Evolutionary conservation across 2,113 vertebrate genomes (phyloP).

Genomic region (Neolamprologus falcicula): DNA sequence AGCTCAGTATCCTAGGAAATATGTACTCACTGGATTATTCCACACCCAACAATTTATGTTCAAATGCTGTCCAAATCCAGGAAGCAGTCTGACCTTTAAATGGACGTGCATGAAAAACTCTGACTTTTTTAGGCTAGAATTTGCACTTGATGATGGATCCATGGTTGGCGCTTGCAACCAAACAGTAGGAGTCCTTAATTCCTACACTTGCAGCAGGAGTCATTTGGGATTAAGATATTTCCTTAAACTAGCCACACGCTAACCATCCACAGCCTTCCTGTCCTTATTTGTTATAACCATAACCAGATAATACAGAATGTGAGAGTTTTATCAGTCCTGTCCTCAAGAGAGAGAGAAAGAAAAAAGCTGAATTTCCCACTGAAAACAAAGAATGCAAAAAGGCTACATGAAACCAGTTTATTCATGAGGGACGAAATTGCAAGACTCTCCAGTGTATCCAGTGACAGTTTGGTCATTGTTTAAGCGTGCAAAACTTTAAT

Average conservation of each 20-base stretch:
- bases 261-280: neutral
- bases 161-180: neutral
- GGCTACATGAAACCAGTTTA: neutral
- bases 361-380: neutral
- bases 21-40: neutral
- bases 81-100: neutral
- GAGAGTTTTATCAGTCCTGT: neutral
- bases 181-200: neutral
- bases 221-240: neutral
- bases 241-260: neutral
- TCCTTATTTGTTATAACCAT: neutral
- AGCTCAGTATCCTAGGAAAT: neutral
- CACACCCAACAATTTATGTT: neutral
- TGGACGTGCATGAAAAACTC: neutral
- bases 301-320: neutral
- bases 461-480: neutral
- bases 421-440: rapidly evolving
- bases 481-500: neutral
- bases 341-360: neutral
- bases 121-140: neutral
- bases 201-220: neutral
- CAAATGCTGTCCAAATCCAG: neutral
- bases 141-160: neutral
- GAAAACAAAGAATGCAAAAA: neutral
- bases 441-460: neutral